Evolutionary conservation across 2,113 vertebrate genomes (phyloP), one percentile per base, ranked within the genome.

Genomic region (Cromileptes altivelis): DNA sequence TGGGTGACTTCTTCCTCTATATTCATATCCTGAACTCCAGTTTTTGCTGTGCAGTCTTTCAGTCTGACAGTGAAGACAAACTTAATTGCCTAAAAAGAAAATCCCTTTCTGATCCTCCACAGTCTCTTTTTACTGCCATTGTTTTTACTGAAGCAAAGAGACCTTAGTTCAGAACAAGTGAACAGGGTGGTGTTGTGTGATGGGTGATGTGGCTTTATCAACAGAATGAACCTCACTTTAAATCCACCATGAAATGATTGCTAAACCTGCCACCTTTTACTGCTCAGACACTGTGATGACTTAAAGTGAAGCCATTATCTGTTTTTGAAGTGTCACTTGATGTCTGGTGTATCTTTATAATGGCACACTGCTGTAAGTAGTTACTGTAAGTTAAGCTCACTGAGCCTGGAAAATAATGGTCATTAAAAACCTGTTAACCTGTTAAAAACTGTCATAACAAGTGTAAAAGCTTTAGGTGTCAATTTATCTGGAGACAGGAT

Each of bases 401-500:
- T n/a, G 45, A 73, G 63, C 14, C 79, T 78, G 82, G 82, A 89
- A 92, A 91, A 85, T 81, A 68, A 23, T 61, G 56, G 83, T 89
- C 61, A 53, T 91, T 85, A 81, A 85, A 81, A 88, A n/a, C n/a
- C n/a, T n/a, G n/a, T n/a, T n/a, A n/a, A n/a, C n/a, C n/a, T 70
- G 45, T 45, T 88, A 62, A 84, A 91, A 84, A 88, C 53, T 76
- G 77, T 90, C 77, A 74, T 73, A 81, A 86, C 82, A 88, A 75
- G 73, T 85, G 76, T 75, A 62, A 70, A 82, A 85, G 50, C 17
- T 72, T 53, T 50, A 70, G 69, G 80, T 81, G 86, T 82, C 65
- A 73, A 57, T 86, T 81, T 70, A 37, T 80, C 71, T 86, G 75
- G 84, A 84, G 79, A 88, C 87, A 68, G 87, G 91, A 88, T 85